Base-by-base conservation (phyloP, 1,140 invertebrate genomes). In the Drosophila guanche region DNA sequence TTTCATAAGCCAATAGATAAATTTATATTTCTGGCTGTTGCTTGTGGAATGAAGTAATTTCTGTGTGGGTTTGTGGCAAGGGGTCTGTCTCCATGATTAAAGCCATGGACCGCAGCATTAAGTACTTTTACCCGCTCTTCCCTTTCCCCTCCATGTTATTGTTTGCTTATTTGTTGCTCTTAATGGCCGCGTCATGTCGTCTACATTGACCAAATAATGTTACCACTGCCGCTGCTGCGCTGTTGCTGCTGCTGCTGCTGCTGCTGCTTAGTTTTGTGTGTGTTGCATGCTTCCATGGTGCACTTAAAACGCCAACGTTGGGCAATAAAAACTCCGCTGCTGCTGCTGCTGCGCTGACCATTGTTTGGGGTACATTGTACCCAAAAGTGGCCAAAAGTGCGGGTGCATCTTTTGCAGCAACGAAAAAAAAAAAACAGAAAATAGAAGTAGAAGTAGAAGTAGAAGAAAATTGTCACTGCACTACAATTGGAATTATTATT, bases 171-270 rank as follows among this genome's bases (percentile, higher is more conserved):
- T 89, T 88, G 86, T 89, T 88, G 85, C 85, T 76, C 79, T 89
- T 89, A 89, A 89, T 89, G 80, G 72, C 73, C 74, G 85, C 84
- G 76, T 89, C 86, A 85, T 89, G 86, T 80, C 86, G 84, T 89
- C 84, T 89, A 89, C 86, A 89, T 89, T 89, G 84, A 83, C 83
- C 83, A 86, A 86, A 86, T 88, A 88, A 88, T 89, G 83, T 88
- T 81, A 48, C 57, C 72, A 62, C 70, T 54, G 70, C 37, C 52
- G 57, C 42, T 62, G 67, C 0, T 10, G 45, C 8, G 51, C 33
- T 42, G 20, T 27, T 58, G 41, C 37, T 63, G n/a, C n/a, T n/a
- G n/a, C n/a, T n/a, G n/a, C n/a, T n/a, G n/a, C 33, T 4, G 54
- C 23, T 40, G 51, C 69, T 56, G 62, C 48, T 71, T 70, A 66